Evolutionary conservation across 2,113 vertebrate genomes (phyloP).

Genomic region (Vulpes ferrilata): DNA sequence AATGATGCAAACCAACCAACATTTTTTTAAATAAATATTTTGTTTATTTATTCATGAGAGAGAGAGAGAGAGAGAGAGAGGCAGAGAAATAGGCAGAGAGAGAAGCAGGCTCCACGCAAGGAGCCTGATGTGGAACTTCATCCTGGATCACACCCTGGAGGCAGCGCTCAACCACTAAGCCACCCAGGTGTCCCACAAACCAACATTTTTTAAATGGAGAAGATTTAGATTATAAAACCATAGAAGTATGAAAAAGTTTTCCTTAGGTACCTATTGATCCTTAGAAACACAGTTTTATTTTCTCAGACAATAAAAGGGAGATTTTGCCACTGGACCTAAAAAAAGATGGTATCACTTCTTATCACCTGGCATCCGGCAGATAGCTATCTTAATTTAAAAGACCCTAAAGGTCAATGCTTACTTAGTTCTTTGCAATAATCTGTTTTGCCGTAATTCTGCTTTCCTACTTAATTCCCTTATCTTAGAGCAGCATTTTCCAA

Average conservation of each 20-base stretch:
- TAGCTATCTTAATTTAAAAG: constrained; percentile 69
- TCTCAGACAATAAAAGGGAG: constrained; percentile 41
- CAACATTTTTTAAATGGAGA: background rate
- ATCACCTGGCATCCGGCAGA: background rate
- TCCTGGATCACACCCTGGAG: no score
- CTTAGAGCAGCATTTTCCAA: constrained; percentile 11
- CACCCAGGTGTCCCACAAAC: background rate
- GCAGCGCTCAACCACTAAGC: no score
- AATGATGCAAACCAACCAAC: background rate
- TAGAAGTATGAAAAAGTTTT: background rate
- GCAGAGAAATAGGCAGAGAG: no score
- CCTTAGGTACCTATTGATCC: constrained; percentile 42
- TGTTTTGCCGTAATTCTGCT: constrained; percentile 47
- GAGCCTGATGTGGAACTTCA: no score
- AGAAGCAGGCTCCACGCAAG: no score
- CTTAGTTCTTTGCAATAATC: constrained; percentile 48
- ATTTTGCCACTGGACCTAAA: constrained; percentile 49
- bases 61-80: no score
- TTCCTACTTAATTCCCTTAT: constrained; percentile 57
- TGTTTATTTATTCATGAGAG: no score
- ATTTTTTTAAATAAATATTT: background rate
- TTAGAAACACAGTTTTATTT: constrained; percentile 70
- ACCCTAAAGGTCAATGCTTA: constrained; percentile 62
- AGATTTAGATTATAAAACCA: constrained; percentile 23
- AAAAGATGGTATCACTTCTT: constrained; percentile 28